A percentile compares a stretch with the other conserved stretches of the same genome.
These are phyloP conservation scores for Terebella lapidaria DNA, from an alignment of 2,888 invertebrate species.

Conservation along the genomic window DNA sequence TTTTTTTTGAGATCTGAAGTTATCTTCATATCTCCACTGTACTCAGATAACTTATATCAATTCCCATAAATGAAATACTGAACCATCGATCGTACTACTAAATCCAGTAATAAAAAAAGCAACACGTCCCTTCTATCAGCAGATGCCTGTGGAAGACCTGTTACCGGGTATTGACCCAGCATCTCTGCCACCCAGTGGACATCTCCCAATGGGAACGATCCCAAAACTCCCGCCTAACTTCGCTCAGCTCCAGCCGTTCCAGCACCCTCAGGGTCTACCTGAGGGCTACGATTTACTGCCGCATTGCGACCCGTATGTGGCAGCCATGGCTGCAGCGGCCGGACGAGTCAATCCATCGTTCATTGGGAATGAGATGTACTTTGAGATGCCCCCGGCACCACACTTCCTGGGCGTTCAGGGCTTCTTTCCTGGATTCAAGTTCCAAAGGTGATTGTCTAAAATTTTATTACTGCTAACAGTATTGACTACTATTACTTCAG, in stretches of 20 bases:
- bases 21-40: too few species aligned
- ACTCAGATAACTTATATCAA: too few species aligned
- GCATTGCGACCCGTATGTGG: not conserved
- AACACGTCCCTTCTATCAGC: too few species aligned
- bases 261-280: not conserved
- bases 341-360: not conserved
- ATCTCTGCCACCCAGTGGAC: not conserved
- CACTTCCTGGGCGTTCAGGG: not conserved
- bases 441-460: not conserved
- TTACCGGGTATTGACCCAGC: not conserved
- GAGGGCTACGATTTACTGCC: not conserved
- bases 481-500: too few species aligned
- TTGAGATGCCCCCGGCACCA: not conserved
- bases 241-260: not conserved
- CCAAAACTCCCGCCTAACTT: not conserved
- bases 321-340: not conserved
- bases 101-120: too few species aligned
- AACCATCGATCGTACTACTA: too few species aligned
- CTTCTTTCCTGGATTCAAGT: constrained; percentile 2
- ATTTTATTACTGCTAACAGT: too few species aligned
- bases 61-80: too few species aligned
- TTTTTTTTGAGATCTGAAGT: too few species aligned
- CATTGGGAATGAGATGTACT: not conserved
- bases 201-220: not conserved
- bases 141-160: not conserved